phyloP scores from a whole-genome alignment of 2,888 invertebrate genomes.

The Agrotis clavis region DNA sequence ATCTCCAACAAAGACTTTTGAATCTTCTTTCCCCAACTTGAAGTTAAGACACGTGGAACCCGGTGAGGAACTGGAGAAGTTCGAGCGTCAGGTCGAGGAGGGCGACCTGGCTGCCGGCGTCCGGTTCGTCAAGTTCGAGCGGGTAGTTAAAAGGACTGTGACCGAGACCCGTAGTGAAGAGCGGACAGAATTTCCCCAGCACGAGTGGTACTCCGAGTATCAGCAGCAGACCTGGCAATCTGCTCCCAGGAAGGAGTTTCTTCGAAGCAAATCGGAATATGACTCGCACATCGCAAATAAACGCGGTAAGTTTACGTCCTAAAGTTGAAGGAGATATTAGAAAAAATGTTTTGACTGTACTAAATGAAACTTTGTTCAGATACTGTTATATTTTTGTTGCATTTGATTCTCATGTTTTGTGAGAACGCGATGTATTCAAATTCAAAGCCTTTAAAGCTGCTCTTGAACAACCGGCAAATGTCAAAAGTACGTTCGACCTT shows the following conservation, averaged over 20 bases:
- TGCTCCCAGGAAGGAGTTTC: constrained; percentile 93
- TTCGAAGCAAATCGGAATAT: constrained; percentile 95
- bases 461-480: constrained; percentile 71
- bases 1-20: constrained; percentile 85
- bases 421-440: constrained; percentile 10
- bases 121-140: constrained; percentile 94
- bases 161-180: constrained; percentile 84
- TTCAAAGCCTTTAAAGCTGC: constrained; percentile 16
- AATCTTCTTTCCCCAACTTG: constrained; percentile 83
- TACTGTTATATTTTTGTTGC: neutral
- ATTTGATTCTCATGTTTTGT: neutral
- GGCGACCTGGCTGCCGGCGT: constrained; percentile 92
- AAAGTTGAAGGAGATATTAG: neutral
- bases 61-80: constrained; percentile 76
- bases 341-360: neutral
- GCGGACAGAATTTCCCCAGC: constrained; percentile 85
- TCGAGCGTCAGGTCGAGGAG: constrained; percentile 91
- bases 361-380: neutral
- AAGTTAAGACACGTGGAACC: constrained; percentile 88
- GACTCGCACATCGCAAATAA: constrained; percentile 96
- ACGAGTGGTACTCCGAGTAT: constrained; percentile 88
- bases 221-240: constrained; percentile 91
- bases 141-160: constrained; percentile 93
- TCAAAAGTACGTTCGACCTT: constrained; percentile 75
- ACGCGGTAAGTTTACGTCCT: constrained; percentile 92